These are phyloP conservation scores for Linhomoeus sp. DNA, from an alignment of 2,888 invertebrate species.

Conservation along the genomic window DNA sequence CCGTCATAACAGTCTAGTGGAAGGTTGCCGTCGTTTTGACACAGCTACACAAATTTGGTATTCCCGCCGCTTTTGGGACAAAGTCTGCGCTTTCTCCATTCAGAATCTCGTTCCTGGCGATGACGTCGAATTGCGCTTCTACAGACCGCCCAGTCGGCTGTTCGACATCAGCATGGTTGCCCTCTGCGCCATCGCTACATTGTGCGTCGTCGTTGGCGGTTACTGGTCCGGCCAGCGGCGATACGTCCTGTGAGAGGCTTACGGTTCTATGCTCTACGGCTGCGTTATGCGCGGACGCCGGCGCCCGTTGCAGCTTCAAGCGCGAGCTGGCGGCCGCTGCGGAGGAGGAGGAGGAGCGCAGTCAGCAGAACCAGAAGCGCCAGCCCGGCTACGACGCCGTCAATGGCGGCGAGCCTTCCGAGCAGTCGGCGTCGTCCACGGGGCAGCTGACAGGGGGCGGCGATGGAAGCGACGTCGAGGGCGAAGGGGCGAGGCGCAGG, in stretches of 20 bases:
- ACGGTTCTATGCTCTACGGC: not conserved
- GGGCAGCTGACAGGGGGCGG: no score
- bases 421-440: not conserved
- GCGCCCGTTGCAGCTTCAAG: not conserved
- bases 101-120: no score
- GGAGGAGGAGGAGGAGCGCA: not conserved
- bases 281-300: not conserved
- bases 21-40: no score
- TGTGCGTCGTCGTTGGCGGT: slow-evolving; percentile 17
- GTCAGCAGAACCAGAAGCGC: not conserved
- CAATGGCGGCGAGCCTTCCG: not conserved
- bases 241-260: slow-evolving; percentile 1
- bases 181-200: slow-evolving; percentile 18
- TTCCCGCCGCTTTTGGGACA: no score
- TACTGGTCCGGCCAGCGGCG: slow-evolving; percentile 11
- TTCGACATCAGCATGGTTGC: slow-evolving; percentile 15
- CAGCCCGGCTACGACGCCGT: not conserved
- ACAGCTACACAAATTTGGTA: no score
- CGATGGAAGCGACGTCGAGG: not conserved
- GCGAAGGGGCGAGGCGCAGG: not conserved
- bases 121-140: slow-evolving; percentile 14
- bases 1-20: no score
- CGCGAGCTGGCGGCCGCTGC: not conserved
- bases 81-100: no score
- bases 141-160: slow-evolving; percentile 11